phyloP scores from a whole-genome alignment of 2,113 vertebrate species.

The Serilophus lunatus region DNA sequence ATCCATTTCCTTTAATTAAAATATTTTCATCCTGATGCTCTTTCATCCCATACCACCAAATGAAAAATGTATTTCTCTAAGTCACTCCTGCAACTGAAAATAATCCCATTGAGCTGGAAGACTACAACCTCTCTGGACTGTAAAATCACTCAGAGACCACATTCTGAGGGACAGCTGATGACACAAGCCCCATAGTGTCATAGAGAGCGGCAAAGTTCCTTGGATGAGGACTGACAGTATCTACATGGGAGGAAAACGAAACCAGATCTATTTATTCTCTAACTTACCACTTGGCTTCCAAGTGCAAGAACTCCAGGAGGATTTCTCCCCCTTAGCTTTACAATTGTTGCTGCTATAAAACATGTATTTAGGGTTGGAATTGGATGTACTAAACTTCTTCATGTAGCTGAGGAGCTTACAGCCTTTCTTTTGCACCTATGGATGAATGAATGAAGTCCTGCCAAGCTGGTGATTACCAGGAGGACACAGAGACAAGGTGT shows the following conservation, averaged over 20 bases:
- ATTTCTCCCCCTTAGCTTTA: background rate
- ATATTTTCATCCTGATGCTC: background rate
- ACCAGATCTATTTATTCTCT: background rate
- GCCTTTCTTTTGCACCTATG: background rate
- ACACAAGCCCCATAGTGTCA: background rate
- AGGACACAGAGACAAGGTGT: background rate
- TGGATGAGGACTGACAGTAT: background rate
- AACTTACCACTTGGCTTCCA: background rate
- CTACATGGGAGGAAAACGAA: background rate
- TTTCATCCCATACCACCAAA: background rate
- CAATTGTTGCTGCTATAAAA: background rate
- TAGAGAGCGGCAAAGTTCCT: background rate
- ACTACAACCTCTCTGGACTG: background rate
- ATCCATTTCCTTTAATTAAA: slow-evolving; percentile 43
- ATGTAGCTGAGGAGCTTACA: background rate
- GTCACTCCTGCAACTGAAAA: background rate
- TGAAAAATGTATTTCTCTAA: background rate
- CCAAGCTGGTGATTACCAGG: background rate
- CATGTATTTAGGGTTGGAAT: background rate
- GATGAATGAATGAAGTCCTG: background rate
- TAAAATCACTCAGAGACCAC: background rate
- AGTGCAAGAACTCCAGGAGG: background rate
- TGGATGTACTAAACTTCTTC: background rate
- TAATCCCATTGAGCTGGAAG: background rate
- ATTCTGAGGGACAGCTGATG: background rate